Conservation (phyloP, 2,888 invertebrate species). For the Cyaniris semiargus region DNA sequence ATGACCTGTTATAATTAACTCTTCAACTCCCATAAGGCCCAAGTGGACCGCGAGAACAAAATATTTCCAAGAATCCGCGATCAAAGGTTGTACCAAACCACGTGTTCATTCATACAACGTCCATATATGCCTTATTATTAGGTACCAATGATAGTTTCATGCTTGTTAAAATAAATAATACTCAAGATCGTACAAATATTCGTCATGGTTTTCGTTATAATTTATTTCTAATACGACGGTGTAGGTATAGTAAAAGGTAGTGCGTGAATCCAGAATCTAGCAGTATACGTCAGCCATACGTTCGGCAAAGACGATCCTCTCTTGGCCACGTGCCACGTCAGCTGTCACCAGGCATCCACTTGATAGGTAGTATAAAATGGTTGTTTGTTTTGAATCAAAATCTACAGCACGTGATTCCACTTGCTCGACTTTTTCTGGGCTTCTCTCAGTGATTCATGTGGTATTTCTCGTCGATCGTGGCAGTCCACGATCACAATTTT, state of each 20-base stretch:
- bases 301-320: constrained; percentile 52
- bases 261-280: constrained; percentile 21
- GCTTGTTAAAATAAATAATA: not conserved
- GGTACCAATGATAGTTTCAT: not conserved
- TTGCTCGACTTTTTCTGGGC: constrained; percentile 29
- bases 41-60: too few species aligned
- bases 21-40: too few species aligned
- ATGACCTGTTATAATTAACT: not conserved
- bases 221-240: not conserved
- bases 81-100: too few species aligned
- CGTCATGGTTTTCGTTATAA: not conserved
- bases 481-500: not conserved
- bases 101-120: not conserved
- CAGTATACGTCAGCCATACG: constrained; percentile 51
- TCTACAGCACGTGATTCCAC: constrained; percentile 54
- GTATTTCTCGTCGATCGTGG: not conserved
- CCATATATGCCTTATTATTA: not conserved
- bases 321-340: constrained; percentile 68
- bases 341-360: constrained; percentile 66
- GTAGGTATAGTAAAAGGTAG: constrained; percentile 1
- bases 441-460: constrained; percentile 21
- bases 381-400: constrained; percentile 73
- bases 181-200: not conserved
- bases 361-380: constrained; percentile 59
- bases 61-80: too few species aligned